These are phyloP conservation scores for Phainopepla nitens DNA, from an alignment of 2,113 vertebrate genomes.

Conservation along the genomic window DNA sequence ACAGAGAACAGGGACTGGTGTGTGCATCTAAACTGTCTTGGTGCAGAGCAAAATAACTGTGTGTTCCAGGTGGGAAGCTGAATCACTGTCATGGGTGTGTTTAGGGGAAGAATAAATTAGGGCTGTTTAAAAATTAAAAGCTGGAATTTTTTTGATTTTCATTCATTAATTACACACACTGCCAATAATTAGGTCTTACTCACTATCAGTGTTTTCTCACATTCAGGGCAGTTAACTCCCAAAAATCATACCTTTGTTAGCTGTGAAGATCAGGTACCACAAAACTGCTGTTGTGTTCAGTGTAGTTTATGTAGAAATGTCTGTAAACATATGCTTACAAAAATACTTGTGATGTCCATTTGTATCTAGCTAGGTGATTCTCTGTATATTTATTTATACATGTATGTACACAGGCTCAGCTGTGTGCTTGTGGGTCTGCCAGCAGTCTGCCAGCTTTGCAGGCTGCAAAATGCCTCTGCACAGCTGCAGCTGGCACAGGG, in stretches of 20 bases:
- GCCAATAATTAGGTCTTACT: not conserved
- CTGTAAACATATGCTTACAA: fast-evolving
- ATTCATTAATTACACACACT: not conserved
- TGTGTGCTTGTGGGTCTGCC: not conserved
- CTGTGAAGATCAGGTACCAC: not conserved
- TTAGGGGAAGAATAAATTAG: not conserved
- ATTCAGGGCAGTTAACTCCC: not conserved
- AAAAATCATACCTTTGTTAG: not conserved
- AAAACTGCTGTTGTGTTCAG: not conserved
- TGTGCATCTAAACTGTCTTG: not conserved
- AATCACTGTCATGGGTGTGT: not conserved
- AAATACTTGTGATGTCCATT: not conserved
- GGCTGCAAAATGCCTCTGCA: not conserved
- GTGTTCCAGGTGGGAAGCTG: not conserved
- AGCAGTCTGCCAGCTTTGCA: not conserved
- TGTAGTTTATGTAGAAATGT: not conserved
- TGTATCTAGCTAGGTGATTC: not conserved
- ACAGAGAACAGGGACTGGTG: not conserved
- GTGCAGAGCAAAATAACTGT: not conserved
- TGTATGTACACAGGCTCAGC: not conserved
- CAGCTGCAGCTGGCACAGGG: not conserved
- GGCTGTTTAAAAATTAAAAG: not conserved
- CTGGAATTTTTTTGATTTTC: not conserved
- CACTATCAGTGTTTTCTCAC: not conserved
- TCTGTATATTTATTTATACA: not conserved